phyloP scores from a whole-genome alignment of 2,113 vertebrate species.

The Ploceus nigricollis region DNA sequence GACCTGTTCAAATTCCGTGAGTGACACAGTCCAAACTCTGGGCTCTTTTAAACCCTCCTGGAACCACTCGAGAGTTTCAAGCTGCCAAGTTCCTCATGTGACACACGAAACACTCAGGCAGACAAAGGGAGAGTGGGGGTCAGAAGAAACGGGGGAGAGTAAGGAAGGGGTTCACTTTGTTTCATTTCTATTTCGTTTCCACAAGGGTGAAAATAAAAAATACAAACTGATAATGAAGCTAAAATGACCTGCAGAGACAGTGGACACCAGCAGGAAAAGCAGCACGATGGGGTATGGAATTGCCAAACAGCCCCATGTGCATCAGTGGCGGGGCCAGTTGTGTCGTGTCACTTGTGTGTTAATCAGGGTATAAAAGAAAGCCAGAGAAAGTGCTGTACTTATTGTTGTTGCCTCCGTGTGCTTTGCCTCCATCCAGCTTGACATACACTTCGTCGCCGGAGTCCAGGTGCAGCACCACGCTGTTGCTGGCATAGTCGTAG shows the following conservation, averaged over 20 bases:
- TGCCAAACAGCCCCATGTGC: not conserved
- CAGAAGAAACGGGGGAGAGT: not conserved
- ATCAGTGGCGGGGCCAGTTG: rapidly evolving
- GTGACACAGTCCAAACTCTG: not conserved
- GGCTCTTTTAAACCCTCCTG: not conserved
- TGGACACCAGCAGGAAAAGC: not conserved
- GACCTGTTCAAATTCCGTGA: not conserved
- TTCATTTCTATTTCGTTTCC: not conserved
- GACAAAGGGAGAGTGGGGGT: not conserved
- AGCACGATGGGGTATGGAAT: not conserved
- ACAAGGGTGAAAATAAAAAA: not conserved
- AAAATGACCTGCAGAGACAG: conserved; percentile 4
- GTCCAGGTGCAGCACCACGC: conserved; percentile 91
- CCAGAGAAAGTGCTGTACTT: conserved; percentile 98
- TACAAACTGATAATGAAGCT: conserved; percentile 27
- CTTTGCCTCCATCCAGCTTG: conserved; percentile 93
- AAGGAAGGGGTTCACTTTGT: not conserved
- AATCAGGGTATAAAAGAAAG: conserved; percentile 93
- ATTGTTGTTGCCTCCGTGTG: conserved; percentile 93
- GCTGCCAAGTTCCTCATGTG: not conserved
- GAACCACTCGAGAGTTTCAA: not conserved
- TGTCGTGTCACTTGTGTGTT: not conserved
- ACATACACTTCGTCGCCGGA: conserved; percentile 92
- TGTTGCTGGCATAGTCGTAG: conserved; percentile 95
- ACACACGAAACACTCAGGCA: not conserved